Evolutionary conservation across 1,140 invertebrate genomes (phyloP), one percentile per base, ranked within the genome.

Genomic region (Teleopsis dalmanni): DNA sequence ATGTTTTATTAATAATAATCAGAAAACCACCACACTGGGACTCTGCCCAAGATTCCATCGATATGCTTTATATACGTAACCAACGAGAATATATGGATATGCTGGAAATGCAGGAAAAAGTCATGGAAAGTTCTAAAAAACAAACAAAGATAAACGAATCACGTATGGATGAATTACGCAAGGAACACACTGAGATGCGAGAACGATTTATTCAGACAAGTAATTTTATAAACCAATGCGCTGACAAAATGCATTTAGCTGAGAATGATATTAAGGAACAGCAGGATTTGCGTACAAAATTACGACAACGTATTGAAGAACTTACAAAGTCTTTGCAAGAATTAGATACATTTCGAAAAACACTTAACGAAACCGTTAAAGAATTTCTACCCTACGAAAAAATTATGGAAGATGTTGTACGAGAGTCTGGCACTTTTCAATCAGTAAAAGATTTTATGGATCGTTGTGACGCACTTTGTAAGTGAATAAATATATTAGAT

Each of bases 401-500:
- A 3, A 57, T 69, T 0, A 40, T 69, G 1, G 49, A 68, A 3
- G 62, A 69, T 18, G 65, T 68, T 7, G 65, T 69, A 3, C 7
- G 52, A 10, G 51, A 53, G 1, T 60, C 62, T 0, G 62, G 65
- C n/a, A 63, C 64, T 6, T 65, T 59, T 43, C 46, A 57, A 3
- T 65, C 65, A 0, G 41, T 58, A 1, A 65, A 68, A 23, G 65
- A 69, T 47, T 69, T 62, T 38, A 60, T 65, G 1, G 65, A 60
- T 43, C 57, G 65, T 5, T 69, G 65, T 33, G 65, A 69, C 57
- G 65, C 65, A 0, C 14, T 69, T n/a, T 68, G 65, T 69, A 44
- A 46, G 53, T 55, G 3, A 14, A 29, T 23, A 10, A n/a, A n/a
- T n/a, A n/a, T n/a, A n/a, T n/a, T n/a, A n/a, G n/a, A n/a, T n/a